phyloP scores from a whole-genome alignment of 2,797 vertebrate genomes.

The Parauchenoglanis punctatus region DNA sequence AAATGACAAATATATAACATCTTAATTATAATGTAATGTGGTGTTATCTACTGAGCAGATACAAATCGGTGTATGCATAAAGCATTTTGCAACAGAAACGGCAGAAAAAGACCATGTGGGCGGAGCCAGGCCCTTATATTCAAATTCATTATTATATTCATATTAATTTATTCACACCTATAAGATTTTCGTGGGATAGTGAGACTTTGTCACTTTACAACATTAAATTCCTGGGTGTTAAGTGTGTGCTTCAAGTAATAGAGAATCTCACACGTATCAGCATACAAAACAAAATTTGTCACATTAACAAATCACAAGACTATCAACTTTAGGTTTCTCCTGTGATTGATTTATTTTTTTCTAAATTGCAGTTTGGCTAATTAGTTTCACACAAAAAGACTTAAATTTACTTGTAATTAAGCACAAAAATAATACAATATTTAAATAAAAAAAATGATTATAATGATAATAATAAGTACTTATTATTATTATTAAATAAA shows the following conservation, averaged over 20 bases:
- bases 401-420: not conserved
- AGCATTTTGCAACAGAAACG: not conserved
- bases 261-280: slow-evolving; percentile 24
- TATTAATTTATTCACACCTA: slow-evolving; percentile 13
- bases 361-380: not conserved
- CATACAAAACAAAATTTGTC: slow-evolving; percentile 33
- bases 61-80: not conserved
- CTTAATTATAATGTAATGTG: not conserved
- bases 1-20: not conserved
- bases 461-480: not conserved
- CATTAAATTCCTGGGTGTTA: slow-evolving; percentile 54
- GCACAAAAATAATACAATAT: not conserved
- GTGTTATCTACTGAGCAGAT: not conserved
- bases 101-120: not conserved
- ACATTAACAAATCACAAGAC: slow-evolving; percentile 32
- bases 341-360: not conserved
- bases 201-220: slow-evolving; percentile 23
- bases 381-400: not conserved
- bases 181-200: not conserved
- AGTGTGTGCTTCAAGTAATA: slow-evolving; percentile 36
- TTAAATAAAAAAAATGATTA: not conserved
- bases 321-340: slow-evolving; percentile 28
- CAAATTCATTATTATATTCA: slow-evolving; percentile 11
- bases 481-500: not conserved
- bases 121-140: not conserved